A percentile compares a stretch with the other conserved stretches of the same genome.
phyloP scores from a whole-genome alignment of 2,113 vertebrate genomes.

The Copsychus sechellarum region DNA sequence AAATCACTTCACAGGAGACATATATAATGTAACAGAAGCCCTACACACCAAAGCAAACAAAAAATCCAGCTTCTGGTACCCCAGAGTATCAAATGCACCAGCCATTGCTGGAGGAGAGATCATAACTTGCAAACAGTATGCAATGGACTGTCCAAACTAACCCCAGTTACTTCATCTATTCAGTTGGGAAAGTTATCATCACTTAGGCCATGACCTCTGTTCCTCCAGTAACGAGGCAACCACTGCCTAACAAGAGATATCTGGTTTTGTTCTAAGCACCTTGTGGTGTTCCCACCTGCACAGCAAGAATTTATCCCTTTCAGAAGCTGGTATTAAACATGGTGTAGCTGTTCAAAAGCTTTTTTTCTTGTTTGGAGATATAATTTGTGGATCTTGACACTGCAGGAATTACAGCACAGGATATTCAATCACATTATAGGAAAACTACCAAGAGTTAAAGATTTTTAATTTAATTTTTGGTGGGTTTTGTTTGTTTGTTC shows the following conservation, averaged over 20 bases:
- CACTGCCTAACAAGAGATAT: neutral
- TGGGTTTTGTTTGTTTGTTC: neutral
- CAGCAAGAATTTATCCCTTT: neutral
- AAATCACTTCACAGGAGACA: slow-evolving; percentile 35
- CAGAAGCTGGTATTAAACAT: neutral
- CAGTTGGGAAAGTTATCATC: neutral
- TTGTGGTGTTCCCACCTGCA: neutral
- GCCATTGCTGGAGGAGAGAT: neutral
- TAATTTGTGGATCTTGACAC: neutral
- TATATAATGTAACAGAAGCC: neutral
- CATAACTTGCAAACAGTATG: neutral
- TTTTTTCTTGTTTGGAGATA: neutral
- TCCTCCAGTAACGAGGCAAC: neutral
- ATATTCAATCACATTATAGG: neutral
- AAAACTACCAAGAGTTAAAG: neutral
- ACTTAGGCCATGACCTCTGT: neutral
- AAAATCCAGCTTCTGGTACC: neutral
- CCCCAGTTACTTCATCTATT: neutral
- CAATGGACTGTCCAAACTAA: neutral
- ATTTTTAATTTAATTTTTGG: neutral
- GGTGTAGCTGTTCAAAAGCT: neutral
- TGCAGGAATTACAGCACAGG: neutral
- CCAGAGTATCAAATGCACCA: neutral
- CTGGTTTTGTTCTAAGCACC: neutral
- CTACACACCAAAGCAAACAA: neutral